Base-by-base conservation (phyloP, 2,113 vertebrate species). In the Tylochromis polylepis region DNA sequence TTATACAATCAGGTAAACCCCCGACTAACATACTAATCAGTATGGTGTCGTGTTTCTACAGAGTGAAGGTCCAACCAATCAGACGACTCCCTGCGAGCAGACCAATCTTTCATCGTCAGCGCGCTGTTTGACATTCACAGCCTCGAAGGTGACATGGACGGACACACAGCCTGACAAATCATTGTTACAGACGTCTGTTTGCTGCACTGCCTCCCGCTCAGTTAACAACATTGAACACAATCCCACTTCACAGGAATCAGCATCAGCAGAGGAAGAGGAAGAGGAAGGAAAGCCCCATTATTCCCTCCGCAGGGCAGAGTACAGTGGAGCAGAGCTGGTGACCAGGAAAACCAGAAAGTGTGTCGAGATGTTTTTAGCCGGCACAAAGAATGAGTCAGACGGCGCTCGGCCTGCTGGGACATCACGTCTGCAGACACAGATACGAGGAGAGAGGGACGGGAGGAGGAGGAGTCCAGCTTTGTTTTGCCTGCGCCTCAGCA, bases 331-430 rank as follows among this genome's bases (percentile, higher is more conserved):
- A 88, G 75, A 8, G 81, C 15, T 62, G 62, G 88, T 79, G 90
- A 87, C 81, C 91, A 84, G 82, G 78, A 77, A 75, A 65, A 87
- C 80, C 55, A 88, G 82, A 89, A 90, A 41, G 81, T 89, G 89
- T 90, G 92, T 91, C 85, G 78, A 86, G 89, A 84, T 87, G 92
- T 82, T 93, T 93, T 92, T 84, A 91, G 86, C 80, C 43, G 82
- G 81, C 91, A 62, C 67, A 87, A 88, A 91, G 59, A 70, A 79
- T 56, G 92, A 90, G 88, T 91, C 91, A 92, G 87, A 55, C 65
- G 24, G 56, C 38, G 8, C 77, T 78, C 70, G 34, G 89, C 85
- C 89, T 87, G 81, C 84, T 82, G 93, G 90, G 89, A 94, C 8
- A 22, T 86, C 46, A 55, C 34, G 78, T 86, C 91, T 89, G 81